Percentiles rank a stretch among this genome's conserved stretches.
Conservation (phyloP, 2,797 vertebrate genomes). For the Limnodromus scolopaceus region DNA sequence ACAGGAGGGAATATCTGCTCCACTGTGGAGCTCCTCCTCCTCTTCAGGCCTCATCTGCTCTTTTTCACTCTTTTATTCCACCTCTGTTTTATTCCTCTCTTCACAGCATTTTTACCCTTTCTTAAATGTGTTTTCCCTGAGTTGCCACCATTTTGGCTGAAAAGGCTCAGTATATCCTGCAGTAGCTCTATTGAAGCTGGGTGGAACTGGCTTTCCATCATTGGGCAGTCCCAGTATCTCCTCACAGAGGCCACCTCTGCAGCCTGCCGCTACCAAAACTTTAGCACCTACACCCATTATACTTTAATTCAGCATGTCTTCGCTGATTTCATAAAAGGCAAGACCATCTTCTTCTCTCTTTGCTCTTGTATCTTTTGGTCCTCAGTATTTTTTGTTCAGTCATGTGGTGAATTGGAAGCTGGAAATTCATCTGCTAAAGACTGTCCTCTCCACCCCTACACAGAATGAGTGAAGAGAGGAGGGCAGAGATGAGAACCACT, state of each 20-base stretch:
- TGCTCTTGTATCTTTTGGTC: neutral
- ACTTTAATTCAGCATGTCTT: neutral
- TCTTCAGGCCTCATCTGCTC: neutral
- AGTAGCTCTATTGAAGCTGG: neutral
- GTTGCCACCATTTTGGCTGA: neutral
- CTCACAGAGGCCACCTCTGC: neutral
- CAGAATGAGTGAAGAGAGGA: neutral
- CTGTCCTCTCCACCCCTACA: neutral
- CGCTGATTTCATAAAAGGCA: neutral
- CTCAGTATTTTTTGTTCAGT: neutral
- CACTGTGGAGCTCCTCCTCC: neutral
- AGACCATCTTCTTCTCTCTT: neutral
- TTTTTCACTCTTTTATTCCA: neutral
- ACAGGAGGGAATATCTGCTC: neutral
- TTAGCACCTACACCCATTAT: neutral
- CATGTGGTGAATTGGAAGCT: neutral
- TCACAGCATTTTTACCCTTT: neutral
- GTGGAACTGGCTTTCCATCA: neutral
- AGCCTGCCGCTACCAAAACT: neutral
- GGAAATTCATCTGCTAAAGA: neutral
- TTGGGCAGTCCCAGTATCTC: fast-evolving
- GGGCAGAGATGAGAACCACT: neutral
- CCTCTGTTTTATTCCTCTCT: neutral
- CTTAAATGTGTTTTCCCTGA: fast-evolving
- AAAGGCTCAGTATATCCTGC: neutral